A percentile compares a stretch with the other conserved stretches of the same genome.
phyloP scores from a whole-genome alignment of 2,888 invertebrate species.

The Chalcis sispes region DNA sequence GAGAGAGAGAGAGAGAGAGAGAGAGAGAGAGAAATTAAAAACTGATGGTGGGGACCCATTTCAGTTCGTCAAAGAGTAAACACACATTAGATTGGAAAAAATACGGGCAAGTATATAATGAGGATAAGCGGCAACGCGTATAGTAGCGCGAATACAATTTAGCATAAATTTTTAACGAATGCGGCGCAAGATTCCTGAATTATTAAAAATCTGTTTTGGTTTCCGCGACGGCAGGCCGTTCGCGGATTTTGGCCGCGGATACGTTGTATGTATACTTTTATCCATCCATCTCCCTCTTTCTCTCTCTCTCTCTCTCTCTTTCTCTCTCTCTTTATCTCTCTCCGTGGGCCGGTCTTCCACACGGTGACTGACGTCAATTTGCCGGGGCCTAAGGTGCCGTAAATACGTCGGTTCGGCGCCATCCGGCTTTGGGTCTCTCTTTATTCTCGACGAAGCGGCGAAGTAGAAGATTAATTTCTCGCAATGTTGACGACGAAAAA shows the following conservation, averaged over 20 bases:
- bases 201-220: constrained; percentile 65
- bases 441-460: neutral
- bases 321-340: too few relatives aligned
- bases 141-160: constrained; percentile 63
- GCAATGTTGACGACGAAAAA: constrained; percentile 39
- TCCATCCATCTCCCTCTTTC: too few relatives aligned
- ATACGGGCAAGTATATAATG: too few relatives aligned
- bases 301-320: too few relatives aligned
- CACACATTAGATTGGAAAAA: too few relatives aligned
- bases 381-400: constrained; percentile 60
- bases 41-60: constrained; percentile 20
- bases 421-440: constrained; percentile 52
- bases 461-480: constrained; percentile 55
- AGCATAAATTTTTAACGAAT: constrained; percentile 64
- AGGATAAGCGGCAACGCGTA: too few relatives aligned
- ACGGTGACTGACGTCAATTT: constrained; percentile 56
- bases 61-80: constrained; percentile 30
- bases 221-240: too few relatives aligned
- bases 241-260: constrained; percentile 11
- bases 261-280: too few relatives aligned
- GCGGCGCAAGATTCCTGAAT: constrained; percentile 62
- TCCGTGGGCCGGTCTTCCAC: too few relatives aligned
- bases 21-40: too few relatives aligned
- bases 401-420: constrained; percentile 64
- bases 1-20: too few relatives aligned